phyloP scores from a whole-genome alignment of 2,113 vertebrate species.

The Cygnus atratus region DNA sequence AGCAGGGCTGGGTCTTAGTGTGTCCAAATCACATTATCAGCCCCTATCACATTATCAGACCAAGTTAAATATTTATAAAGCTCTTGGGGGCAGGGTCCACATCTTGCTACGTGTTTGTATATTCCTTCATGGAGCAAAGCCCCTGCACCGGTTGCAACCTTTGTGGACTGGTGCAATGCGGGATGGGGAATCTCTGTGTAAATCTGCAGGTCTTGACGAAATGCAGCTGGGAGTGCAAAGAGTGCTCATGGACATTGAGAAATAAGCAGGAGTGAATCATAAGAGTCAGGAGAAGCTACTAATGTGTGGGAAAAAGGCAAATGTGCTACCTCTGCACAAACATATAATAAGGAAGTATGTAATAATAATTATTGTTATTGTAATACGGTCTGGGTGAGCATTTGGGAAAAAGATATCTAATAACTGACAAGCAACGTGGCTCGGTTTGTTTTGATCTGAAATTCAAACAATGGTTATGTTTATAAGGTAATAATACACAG shows the following conservation, averaged over 20 bases:
- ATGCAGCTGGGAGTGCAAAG: background rate
- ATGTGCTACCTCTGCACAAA: constrained; percentile 66
- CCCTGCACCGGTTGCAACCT: background rate
- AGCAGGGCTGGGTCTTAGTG: background rate
- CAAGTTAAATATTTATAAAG: constrained; percentile 67
- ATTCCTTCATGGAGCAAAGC: background rate
- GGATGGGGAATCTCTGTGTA: background rate
- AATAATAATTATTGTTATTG: constrained; percentile 77
- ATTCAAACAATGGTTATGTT: constrained; percentile 73
- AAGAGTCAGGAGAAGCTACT: constrained; percentile 58
- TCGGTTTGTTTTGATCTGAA: constrained; percentile 71
- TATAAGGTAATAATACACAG: constrained; percentile 65
- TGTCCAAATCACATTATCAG: constrained; percentile 7
- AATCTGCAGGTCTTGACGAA: constrained; percentile 30
- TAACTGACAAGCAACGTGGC: constrained; percentile 64
- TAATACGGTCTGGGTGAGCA: constrained; percentile 61
- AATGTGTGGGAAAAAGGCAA: constrained; percentile 72
- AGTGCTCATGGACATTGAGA: constrained; percentile 47
- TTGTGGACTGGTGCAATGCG: background rate
- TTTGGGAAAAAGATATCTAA: constrained; percentile 72
- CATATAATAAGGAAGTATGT: constrained; percentile 72
- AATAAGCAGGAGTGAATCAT: constrained; percentile 64
- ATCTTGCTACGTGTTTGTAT: background rate
- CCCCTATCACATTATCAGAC: constrained; percentile 6
- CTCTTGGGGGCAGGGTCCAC: constrained; percentile 28